These are phyloP conservation scores for Rhinoptilus africanus DNA, from an alignment of 2,113 vertebrate species.

Conservation along the genomic window DNA sequence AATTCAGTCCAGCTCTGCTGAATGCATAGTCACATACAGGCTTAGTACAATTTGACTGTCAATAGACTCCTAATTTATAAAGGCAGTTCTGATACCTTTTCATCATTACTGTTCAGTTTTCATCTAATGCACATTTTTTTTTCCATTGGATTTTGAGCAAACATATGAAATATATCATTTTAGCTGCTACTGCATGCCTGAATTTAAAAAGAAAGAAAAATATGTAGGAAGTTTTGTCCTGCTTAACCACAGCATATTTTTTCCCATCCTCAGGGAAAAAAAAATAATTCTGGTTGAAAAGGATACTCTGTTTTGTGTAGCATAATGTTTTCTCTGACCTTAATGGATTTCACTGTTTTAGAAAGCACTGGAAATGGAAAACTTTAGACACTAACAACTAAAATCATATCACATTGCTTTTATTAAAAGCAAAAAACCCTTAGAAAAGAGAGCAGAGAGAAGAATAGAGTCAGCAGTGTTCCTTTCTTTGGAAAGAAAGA, in stretches of 20 bases:
- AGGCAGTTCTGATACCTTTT: slow-evolving; percentile 1
- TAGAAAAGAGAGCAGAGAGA: background rate
- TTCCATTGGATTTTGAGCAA: background rate
- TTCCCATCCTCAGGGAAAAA: slow-evolving; percentile 42
- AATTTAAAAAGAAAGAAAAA: slow-evolving; percentile 28
- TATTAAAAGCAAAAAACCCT: slow-evolving; percentile 35
- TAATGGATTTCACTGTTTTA: slow-evolving; percentile 49
- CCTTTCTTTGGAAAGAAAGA: background rate
- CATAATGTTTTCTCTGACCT: slow-evolving; percentile 66
- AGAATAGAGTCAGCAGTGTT: background rate
- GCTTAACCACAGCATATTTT: slow-evolving; percentile 52
- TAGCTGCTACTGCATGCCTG: slow-evolving; percentile 28
- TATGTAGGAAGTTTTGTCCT: slow-evolving; percentile 47
- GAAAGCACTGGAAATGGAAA: slow-evolving; percentile 61
- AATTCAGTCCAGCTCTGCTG: background rate
- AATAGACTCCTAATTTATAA: slow-evolving; percentile 2
- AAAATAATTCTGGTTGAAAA: slow-evolving; percentile 56
- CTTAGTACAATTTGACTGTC: slow-evolving; percentile 34
- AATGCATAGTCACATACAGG: background rate
- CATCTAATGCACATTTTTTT: background rate
- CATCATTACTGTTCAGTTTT: slow-evolving; percentile 1
- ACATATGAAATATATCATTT: background rate
- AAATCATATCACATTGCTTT: slow-evolving; percentile 58
- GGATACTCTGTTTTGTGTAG: slow-evolving; percentile 53
- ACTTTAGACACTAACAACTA: slow-evolving; percentile 15